Percentiles rank a stretch among this genome's conserved stretches.
phyloP scores from a whole-genome alignment of 2,113 vertebrate genomes.

The Dendrocopos noguchii region DNA sequence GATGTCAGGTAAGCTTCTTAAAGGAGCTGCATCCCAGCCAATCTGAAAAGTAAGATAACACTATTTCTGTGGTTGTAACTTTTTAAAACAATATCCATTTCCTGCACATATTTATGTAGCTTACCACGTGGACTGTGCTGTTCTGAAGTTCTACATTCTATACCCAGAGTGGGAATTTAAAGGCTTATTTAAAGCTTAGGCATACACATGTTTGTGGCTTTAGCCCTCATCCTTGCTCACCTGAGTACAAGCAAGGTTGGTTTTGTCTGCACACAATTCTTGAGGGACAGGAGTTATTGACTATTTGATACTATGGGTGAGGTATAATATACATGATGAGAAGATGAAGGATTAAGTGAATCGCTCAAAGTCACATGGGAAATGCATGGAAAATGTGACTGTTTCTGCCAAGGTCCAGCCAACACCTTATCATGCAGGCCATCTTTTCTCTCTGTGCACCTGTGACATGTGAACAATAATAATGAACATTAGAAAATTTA shows the following conservation, averaged over 20 bases:
- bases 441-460: not conserved
- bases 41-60: not conserved
- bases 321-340: not conserved
- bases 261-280: not conserved
- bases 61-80: not conserved
- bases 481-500: not conserved
- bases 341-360: not conserved
- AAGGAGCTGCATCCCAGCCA: not conserved
- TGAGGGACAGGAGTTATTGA: not conserved
- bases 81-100: not conserved
- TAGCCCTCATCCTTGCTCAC: not conserved
- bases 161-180: not conserved
- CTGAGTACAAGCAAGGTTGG: not conserved
- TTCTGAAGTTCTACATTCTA: not conserved
- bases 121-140: not conserved
- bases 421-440: not conserved
- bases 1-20: not conserved
- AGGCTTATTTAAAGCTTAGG: not conserved
- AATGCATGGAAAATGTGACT: not conserved
- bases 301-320: not conserved
- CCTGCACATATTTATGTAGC: not conserved
- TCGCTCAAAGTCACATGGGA: not conserved
- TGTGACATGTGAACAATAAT: not conserved
- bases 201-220: not conserved
- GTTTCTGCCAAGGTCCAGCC: not conserved